A percentile compares a stretch with the other conserved stretches of the same genome.
These are phyloP conservation scores for Brachyistius frenatus DNA, from an alignment of 2,113 vertebrate genomes.

Conservation along the genomic window DNA sequence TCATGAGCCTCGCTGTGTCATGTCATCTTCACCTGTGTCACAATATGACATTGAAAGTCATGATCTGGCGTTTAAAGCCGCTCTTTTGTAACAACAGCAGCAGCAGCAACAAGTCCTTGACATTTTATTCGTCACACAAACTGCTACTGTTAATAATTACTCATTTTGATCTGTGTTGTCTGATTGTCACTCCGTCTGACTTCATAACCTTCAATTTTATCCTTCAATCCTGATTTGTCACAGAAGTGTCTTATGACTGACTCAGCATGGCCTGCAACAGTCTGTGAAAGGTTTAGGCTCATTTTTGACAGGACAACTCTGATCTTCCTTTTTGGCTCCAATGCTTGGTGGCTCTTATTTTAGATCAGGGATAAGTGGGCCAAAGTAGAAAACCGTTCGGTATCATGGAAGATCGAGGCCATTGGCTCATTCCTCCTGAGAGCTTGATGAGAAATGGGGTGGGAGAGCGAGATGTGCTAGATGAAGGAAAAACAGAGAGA, in stretches of 20 bases:
- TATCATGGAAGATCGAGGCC: constrained; percentile 70
- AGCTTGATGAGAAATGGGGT: constrained; percentile 28
- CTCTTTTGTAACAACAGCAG: not conserved
- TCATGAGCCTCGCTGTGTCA: constrained; percentile 37
- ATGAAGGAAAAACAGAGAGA: constrained; percentile 20
- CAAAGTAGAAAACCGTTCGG: constrained; percentile 52
- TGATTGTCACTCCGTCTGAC: not conserved
- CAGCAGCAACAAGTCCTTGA: constrained; percentile 9
- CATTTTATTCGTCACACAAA: constrained; percentile 23
- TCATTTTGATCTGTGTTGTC: constrained; percentile 8
- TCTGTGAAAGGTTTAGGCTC: constrained; percentile 11
- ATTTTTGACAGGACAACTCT: constrained; percentile 7
- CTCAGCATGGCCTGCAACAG: constrained; percentile 3
- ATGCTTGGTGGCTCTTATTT: constrained; percentile 62
- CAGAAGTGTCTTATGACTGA: not conserved
- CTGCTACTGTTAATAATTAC: constrained; percentile 31
- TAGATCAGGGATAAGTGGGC: constrained; percentile 77
- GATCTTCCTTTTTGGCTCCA: constrained; percentile 32
- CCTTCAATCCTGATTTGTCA: not conserved
- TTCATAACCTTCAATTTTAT: not conserved
- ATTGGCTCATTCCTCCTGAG: constrained; percentile 58
- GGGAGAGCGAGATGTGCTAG: constrained; percentile 9
- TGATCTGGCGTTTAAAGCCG: constrained; percentile 2
- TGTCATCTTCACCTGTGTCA: constrained; percentile 21
- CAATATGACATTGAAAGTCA: constrained; percentile 39